Evolutionary conservation across 2,113 vertebrate genomes (phyloP), one percentile per base, ranked within the genome.

Genomic region (Micronycteris hirsuta): DNA sequence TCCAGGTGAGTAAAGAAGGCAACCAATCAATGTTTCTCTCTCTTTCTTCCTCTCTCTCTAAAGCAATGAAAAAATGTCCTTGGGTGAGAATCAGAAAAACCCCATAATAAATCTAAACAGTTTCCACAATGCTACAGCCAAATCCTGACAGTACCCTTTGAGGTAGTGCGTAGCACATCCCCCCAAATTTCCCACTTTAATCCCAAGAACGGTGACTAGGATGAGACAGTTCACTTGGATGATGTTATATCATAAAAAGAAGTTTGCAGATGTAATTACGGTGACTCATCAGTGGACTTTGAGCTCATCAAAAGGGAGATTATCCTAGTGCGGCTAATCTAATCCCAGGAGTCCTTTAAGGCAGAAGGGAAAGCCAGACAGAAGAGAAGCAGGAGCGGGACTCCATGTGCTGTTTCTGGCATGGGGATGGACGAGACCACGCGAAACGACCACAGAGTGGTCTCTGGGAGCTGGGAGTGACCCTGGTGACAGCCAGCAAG

Each of bases 131-230:
- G 10, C 28, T 4, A 20, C 1, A 33, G 26, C 3, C 0, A 3
- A 6, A 31, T 15, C 24, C 28, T 43, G 1, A 12, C 15, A 33
- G 36, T 4, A 52, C 15, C 8, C 16, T 47, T 13, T 15, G 26
- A 31, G 33, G n/a, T 3, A 1, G 6, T 15, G 3, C 31, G 22
- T 17, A 43, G 56, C 15, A 13, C 1, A 31, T 4, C 24, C 19
- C 36, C 24, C 36, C 33, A 36, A 38, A 45, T 54, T 14, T 31
- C 28, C 85, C 63, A 56, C 58, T 38, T 54, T 22, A 63, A 41
- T 7, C 9, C 78, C 38, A 3, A 84, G 36, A 47, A 65, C 38
- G 13, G 22, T 56, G 28, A 63, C 12, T 20, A 15, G 15, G 24
- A 38, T 43, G 45, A 19, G 20, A 8, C 13, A 4, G 20, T 52